A percentile compares a stretch with the other conserved stretches of the same genome.
phyloP scores from a whole-genome alignment of 2,888 invertebrate species.

The Drosophila austrosaltans region DNA sequence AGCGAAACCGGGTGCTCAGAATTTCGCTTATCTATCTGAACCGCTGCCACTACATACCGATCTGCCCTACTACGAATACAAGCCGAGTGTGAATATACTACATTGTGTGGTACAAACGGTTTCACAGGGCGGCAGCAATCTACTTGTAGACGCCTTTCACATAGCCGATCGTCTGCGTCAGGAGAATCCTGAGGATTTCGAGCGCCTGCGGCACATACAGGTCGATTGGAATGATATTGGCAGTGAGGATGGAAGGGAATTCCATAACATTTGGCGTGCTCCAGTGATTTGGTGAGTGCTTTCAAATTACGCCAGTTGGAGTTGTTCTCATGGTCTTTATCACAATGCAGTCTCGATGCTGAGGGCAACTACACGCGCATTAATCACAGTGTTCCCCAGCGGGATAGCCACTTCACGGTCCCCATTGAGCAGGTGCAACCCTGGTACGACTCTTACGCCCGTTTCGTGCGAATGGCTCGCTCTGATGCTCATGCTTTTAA shows the following conservation, averaged over 20 bases:
- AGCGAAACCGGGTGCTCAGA: constrained; percentile 88
- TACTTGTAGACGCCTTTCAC: constrained; percentile 88
- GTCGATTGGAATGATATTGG: constrained; percentile 91
- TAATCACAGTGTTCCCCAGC: constrained; percentile 90
- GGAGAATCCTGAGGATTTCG: constrained; percentile 85
- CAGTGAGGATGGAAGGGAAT: constrained; percentile 86
- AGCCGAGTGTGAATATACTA: constrained; percentile 89
- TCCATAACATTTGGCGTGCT: constrained; percentile 86
- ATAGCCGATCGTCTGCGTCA: constrained; percentile 86
- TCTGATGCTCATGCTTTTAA: constrained; percentile 87
- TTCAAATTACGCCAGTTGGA: too few species aligned
- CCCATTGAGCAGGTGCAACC: constrained; percentile 86
- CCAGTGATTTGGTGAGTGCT: constrained; percentile 86
- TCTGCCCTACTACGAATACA: constrained; percentile 90
- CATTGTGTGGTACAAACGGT: constrained; percentile 88
- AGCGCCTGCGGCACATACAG: constrained; percentile 85
- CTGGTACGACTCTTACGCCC: constrained; percentile 88
- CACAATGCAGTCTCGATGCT: constrained; percentile 72
- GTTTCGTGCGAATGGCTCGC: constrained; percentile 87
- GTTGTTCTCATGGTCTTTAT: neutral
- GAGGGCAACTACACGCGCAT: constrained; percentile 86
- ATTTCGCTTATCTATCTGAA: constrained; percentile 89
- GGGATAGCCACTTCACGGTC: constrained; percentile 88
- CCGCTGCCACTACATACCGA: constrained; percentile 90
- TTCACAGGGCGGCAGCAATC: constrained; percentile 87